Conservation (phyloP, 2,888 invertebrate genomes). For the Drosophila emarginata region DNA sequence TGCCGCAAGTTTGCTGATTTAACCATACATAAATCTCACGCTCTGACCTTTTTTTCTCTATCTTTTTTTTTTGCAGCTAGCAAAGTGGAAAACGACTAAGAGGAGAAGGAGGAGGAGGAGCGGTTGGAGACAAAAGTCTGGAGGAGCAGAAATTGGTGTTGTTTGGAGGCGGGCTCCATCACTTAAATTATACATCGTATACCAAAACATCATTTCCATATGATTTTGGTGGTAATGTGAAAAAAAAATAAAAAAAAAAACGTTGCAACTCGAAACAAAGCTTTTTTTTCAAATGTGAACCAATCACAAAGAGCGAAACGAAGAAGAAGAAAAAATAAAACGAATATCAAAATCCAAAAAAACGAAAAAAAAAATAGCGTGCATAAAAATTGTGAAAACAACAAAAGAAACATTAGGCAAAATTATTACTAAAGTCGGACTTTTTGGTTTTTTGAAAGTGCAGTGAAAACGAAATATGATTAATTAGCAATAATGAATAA, state of each 20-base stretch:
- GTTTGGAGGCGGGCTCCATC: background rate
- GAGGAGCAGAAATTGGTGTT: slow-evolving; percentile 27
- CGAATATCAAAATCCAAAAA: slow-evolving; percentile 14
- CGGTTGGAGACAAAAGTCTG: background rate
- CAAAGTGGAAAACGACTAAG: slow-evolving; percentile 10
- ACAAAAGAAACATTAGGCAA: slow-evolving; percentile 59
- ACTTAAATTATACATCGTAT: slow-evolving; percentile 9
- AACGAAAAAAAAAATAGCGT: slow-evolving; percentile 51
- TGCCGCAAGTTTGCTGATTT: slow-evolving; percentile 5
- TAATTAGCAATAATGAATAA: slow-evolving; percentile 67
- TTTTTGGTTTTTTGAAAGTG: slow-evolving; percentile 68
- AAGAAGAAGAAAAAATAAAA: slow-evolving; percentile 26
- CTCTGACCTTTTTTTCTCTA: slow-evolving; percentile 63
- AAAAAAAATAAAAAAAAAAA: slow-evolving; percentile 32
- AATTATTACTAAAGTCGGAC: slow-evolving; percentile 58
- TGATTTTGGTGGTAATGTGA: slow-evolving; percentile 73
- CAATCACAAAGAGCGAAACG: slow-evolving; percentile 34
- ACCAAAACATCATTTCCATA: slow-evolving; percentile 60
- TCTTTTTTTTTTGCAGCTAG: slow-evolving; percentile 33
- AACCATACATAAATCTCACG: slow-evolving; percentile 56
- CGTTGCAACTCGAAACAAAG: slow-evolving; percentile 45
- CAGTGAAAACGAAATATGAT: slow-evolving; percentile 77
- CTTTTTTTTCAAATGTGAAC: slow-evolving; percentile 58
- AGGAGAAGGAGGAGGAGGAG: too few relatives aligned
- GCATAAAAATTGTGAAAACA: slow-evolving; percentile 56